Evolutionary conservation across 2,797 vertebrate genomes (phyloP).

Genomic region (Oreortyx pictus): DNA sequence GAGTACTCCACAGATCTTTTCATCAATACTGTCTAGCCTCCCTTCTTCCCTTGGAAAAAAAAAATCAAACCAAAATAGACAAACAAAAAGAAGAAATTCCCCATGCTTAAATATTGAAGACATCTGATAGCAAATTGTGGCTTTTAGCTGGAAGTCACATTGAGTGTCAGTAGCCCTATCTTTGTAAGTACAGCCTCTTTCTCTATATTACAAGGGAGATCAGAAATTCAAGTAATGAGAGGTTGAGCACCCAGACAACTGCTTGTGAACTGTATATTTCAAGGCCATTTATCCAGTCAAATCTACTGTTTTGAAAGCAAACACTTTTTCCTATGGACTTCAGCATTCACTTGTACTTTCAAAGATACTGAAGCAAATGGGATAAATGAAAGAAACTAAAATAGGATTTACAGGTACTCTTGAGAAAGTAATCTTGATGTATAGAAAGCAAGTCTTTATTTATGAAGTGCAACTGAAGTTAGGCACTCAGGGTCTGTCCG

Average conservation of each 20-base stretch:
- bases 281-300: not conserved
- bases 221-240: not conserved
- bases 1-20: not conserved
- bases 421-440: not conserved
- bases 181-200: not conserved
- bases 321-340: not conserved
- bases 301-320: not conserved
- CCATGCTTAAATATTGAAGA: not conserved
- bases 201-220: not conserved
- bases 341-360: not conserved
- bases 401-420: not conserved
- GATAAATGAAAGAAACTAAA: not conserved
- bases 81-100: not conserved
- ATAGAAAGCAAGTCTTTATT: not conserved
- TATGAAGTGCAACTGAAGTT: not conserved
- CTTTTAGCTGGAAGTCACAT: not conserved
- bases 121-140: not conserved
- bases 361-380: not conserved
- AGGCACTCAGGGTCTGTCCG: rapidly evolving
- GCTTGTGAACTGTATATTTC: not conserved
- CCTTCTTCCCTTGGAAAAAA: not conserved
- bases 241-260: not conserved
- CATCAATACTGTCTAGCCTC: not conserved
- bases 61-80: not conserved
- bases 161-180: not conserved